A percentile compares a stretch with the other conserved stretches of the same genome.
Conservation (phyloP, 2,113 vertebrate species). For the Lucifuga dentata region DNA sequence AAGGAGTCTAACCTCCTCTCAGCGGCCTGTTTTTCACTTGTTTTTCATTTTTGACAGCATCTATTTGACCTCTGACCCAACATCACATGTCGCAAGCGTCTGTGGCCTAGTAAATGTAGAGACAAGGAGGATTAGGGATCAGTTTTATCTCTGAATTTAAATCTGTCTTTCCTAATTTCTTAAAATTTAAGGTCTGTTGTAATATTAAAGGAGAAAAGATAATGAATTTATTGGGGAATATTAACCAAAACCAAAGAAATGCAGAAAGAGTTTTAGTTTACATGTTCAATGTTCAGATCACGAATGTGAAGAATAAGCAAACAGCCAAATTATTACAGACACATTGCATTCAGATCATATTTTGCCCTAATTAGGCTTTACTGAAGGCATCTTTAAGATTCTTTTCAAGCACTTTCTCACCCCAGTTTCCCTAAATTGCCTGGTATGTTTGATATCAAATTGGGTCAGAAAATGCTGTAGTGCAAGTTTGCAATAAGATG, state of each 20-base stretch:
- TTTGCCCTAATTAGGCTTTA: slow-evolving; percentile 40
- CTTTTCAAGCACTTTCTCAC: slow-evolving; percentile 24
- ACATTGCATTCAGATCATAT: slow-evolving; percentile 17
- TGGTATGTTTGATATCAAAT: slow-evolving; percentile 52
- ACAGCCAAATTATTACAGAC: slow-evolving; percentile 45
- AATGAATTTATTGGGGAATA: background rate
- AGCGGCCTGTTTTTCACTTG: slow-evolving; percentile 44
- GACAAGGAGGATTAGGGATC: background rate
- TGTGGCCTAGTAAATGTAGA: background rate
- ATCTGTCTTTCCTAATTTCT: background rate
- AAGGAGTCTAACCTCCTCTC: slow-evolving; percentile 27
- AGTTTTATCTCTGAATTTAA: background rate
- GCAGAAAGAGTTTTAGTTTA: background rate
- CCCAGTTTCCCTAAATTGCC: slow-evolving; percentile 36
- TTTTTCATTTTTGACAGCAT: slow-evolving; percentile 51
- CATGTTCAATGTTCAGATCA: slow-evolving; percentile 34
- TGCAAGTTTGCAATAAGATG: slow-evolving; percentile 59
- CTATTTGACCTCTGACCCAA: slow-evolving; percentile 46
- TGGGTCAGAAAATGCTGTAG: slow-evolving; percentile 63
- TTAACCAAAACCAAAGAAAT: slow-evolving; percentile 5
- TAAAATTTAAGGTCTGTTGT: background rate
- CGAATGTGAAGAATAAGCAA: slow-evolving; percentile 7
- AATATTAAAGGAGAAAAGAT: background rate
- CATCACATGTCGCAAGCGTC: background rate
- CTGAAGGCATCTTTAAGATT: slow-evolving; percentile 5